Evolutionary conservation across 1,140 invertebrate genomes (phyloP).

Genomic region (Euwallacea similis): DNA sequence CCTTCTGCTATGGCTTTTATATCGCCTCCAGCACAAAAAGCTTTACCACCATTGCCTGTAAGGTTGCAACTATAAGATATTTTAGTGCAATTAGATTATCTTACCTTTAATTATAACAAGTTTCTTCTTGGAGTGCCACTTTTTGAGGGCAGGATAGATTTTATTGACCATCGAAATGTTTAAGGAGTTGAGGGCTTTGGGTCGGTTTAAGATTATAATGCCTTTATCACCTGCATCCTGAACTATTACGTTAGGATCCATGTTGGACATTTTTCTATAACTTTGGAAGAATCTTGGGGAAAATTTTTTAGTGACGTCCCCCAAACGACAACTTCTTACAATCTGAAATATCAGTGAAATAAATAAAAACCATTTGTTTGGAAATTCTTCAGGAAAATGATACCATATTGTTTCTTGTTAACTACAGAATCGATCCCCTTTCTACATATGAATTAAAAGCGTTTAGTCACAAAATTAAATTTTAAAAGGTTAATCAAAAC

Average conservation of each 20-base stretch:
- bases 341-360: too few species aligned
- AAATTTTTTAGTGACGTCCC: too few species aligned
- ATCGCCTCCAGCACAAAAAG: slow-evolving; percentile 99
- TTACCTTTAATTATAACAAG: slow-evolving; percentile 89
- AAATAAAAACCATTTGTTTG: too few species aligned
- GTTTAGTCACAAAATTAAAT: too few species aligned
- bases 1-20: slow-evolving; percentile 78
- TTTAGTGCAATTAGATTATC: neutral
- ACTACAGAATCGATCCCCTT: too few species aligned
- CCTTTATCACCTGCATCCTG: slow-evolving; percentile 65
- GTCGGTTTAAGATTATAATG: slow-evolving; percentile 83
- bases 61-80: neutral
- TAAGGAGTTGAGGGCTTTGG: slow-evolving; percentile 84
- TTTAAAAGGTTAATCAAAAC: too few species aligned
- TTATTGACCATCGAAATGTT: slow-evolving; percentile 88
- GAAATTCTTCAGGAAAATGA: too few species aligned
- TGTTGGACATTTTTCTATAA: slow-evolving; percentile 43
- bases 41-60: slow-evolving; percentile 73
- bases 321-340: too few species aligned
- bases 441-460: too few species aligned
- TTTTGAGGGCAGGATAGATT: slow-evolving; percentile 76
- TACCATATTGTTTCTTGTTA: too few species aligned
- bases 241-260: slow-evolving; percentile 57
- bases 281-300: too few species aligned
- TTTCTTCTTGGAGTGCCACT: slow-evolving; percentile 83